These are phyloP conservation scores for Sphyrna mokarran DNA, from an alignment of 2,113 vertebrate genomes.

Conservation along the genomic window DNA sequence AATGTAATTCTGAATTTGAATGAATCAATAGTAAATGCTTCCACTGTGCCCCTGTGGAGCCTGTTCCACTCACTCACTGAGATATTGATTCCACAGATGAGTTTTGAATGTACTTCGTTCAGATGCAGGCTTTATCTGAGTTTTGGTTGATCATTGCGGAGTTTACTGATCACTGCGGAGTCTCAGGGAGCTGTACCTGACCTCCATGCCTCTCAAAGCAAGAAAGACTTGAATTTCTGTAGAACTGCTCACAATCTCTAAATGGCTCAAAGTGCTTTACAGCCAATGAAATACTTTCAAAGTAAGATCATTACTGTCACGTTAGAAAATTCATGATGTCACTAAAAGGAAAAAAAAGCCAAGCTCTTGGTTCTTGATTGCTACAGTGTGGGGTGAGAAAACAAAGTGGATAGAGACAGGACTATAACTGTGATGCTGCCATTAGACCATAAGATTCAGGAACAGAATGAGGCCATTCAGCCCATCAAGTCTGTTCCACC, in stretches of 20 bases:
- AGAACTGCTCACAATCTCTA: neutral
- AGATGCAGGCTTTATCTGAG: neutral
- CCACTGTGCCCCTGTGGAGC: neutral
- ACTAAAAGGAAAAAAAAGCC: neutral
- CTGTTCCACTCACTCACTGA: neutral
- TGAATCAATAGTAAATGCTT: neutral
- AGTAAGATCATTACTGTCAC: neutral
- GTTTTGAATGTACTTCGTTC: neutral
- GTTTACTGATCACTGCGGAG: neutral
- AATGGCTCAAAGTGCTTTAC: neutral
- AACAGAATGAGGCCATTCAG: too few species aligned
- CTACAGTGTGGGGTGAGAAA: neutral
- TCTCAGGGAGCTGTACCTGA: neutral
- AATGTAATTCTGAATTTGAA: neutral
- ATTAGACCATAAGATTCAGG: too few species aligned
- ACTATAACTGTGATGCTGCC: neutral
- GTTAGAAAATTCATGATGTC: neutral
- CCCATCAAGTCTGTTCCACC: too few species aligned
- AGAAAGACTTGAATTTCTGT: neutral
- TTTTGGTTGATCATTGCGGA: neutral
- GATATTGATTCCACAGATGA: neutral
- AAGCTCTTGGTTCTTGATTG: neutral
- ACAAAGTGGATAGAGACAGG: neutral
- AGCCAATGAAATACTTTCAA: neutral
- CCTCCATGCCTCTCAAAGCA: neutral